Percentiles rank a stretch among this genome's conserved stretches.
Conservation (phyloP, 1,140 invertebrate species). For the Sinella curviseta region DNA sequence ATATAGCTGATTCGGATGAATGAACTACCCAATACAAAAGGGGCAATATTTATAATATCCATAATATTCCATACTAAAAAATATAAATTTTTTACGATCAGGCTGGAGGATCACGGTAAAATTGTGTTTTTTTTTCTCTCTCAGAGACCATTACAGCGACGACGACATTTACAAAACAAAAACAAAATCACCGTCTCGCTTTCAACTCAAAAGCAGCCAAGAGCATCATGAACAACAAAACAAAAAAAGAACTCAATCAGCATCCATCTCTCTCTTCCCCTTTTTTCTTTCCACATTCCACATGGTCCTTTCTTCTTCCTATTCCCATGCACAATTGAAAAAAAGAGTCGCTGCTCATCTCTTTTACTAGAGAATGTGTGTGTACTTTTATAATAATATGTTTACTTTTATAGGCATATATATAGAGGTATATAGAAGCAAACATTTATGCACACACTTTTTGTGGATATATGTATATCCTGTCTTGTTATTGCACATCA, state of each 20-base stretch:
- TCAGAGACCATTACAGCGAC: neutral
- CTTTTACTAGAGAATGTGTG: neutral
- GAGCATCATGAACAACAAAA: neutral
- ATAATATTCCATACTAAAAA: too few species aligned
- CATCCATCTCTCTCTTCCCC: neutral
- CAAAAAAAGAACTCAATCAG: conserved; percentile 12
- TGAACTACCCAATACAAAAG: too few species aligned
- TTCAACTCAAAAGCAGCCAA: neutral
- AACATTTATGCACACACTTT: neutral
- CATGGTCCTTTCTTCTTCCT: conserved; percentile 12
- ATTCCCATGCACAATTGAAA: neutral
- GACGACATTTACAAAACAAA: neutral
- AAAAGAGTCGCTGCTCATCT: neutral
- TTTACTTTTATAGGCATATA: neutral
- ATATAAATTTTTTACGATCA: too few species aligned
- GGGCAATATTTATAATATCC: too few species aligned
- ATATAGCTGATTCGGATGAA: too few species aligned
- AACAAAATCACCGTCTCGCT: neutral
- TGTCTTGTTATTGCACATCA: neutral
- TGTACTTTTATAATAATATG: neutral
- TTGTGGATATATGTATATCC: neutral
- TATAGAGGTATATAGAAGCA: neutral
- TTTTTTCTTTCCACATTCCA: conserved; percentile 2
- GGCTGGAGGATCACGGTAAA: too few species aligned
- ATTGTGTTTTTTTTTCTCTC: neutral